Evolutionary conservation across 1,140 invertebrate species (phyloP), one percentile per base, ranked within the genome.

Genomic region (Hormaphis cornu): DNA sequence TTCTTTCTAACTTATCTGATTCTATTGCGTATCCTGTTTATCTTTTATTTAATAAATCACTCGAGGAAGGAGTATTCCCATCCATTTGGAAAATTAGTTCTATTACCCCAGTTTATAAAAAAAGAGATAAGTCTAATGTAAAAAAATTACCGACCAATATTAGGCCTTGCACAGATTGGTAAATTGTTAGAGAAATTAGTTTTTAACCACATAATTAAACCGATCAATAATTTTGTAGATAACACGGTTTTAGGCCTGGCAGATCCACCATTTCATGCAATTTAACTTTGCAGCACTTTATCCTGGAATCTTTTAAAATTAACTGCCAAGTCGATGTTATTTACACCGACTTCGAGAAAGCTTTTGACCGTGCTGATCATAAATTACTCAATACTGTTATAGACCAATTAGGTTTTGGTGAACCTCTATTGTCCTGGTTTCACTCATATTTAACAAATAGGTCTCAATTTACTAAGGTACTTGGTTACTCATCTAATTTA

Each of bases 71-170:
- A 14, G 14, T 37, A 37, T 37, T 37, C 14, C 35, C 35, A 37
- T 18, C 53, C 40, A 10, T 10, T 28, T 40, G 53, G 1, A 70
- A 59, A 26, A 56, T 40, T 22, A 28, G 24, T 20, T 8, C 7
- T 14, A 24, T 70, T 28, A 58, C 24, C 10, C 69, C 69, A 33
- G 58, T 70, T 26, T 30, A 59, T 24, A 40, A 70, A 58, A 5
- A 20, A 12, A 35, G 52, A 30, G 26, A 54, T 35, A 59, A 59
- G 12, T 16, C n/a, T 58, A 35, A 70, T 35, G 35, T 70, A n/a
- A 9, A 28, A 56, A 37, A 70, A 70, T 24, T 70, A 70, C 40
- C 61, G 69, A 42, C 69, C 69, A 16, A 70, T 70, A 16, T 70
- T 52, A 10, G 7, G 61, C 9, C 14, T 70, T 7, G 7, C 26